Conservation (phyloP, 2,113 vertebrate genomes). For the Albula goreensis region DNA sequence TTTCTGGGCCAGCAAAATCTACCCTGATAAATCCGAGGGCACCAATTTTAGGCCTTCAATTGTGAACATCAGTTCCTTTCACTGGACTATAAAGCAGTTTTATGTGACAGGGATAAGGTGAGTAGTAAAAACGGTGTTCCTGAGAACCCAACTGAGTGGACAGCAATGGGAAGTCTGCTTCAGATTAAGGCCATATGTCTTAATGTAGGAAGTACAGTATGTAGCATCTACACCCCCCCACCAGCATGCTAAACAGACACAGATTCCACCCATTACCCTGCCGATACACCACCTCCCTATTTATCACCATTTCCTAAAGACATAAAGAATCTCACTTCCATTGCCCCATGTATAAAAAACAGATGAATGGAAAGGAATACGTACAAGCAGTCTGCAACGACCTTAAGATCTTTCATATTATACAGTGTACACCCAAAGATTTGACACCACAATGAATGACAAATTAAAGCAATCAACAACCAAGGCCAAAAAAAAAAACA, state of each 20-base stretch:
- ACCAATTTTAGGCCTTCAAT: too few relatives aligned
- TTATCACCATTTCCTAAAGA: not conserved
- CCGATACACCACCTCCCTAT: not conserved
- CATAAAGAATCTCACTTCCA: not conserved
- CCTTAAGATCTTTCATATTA: not conserved
- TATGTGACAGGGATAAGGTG: not conserved
- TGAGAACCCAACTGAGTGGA: constrained; percentile 7
- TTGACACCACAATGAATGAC: not conserved
- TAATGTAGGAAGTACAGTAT: not conserved
- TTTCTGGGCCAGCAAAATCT: too few relatives aligned
- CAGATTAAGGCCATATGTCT: not conserved
- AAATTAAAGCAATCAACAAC: not conserved
- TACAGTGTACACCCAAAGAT: not conserved
- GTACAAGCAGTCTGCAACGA: not conserved
- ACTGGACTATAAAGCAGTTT: not conserved
- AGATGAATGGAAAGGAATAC: not conserved
- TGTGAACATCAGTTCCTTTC: not conserved
- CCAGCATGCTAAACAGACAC: not conserved
- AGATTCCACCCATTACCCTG: not conserved
- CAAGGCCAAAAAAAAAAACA: not conserved
- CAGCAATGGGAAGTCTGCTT: constrained; percentile 7
- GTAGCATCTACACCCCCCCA: not conserved
- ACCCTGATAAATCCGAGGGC: too few relatives aligned
- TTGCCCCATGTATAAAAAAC: not conserved
- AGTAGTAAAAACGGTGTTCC: constrained; percentile 11